Percentiles rank a stretch among this genome's conserved stretches.
Conservation (phyloP, 2,797 vertebrate species). For the Natrix natrix region DNA sequence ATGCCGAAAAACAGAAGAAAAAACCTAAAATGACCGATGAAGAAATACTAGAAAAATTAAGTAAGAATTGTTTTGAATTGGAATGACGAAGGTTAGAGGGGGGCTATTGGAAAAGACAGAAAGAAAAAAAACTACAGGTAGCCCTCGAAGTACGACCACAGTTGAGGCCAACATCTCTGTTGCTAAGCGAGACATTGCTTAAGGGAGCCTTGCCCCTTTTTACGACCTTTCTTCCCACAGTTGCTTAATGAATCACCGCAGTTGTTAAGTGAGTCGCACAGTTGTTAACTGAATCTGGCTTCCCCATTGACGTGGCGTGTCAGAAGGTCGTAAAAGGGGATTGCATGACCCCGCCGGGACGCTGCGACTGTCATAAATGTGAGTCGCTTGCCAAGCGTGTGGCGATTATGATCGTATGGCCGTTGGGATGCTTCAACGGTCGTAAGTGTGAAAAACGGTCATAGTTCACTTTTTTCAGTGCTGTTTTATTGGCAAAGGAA, state of each 20-base stretch:
- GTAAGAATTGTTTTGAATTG: constrained; percentile 70
- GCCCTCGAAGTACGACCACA: not conserved
- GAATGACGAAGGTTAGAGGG: rapidly evolving
- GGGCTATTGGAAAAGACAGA: no score
- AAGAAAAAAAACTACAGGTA: not conserved
- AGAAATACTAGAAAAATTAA: constrained; percentile 94
- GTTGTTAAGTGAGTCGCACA: no score
- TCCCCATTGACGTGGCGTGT: not conserved
- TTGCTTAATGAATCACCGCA: no score
- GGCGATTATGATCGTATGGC: not conserved
- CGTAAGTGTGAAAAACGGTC: not conserved
- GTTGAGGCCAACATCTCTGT: not conserved
- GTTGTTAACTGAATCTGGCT: not conserved
- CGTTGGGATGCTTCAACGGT: not conserved
- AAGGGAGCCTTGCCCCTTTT: not conserved
- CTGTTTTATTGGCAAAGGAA: no score
- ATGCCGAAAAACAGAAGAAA: constrained; percentile 87
- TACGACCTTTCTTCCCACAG: not conserved
- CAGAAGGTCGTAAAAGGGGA: not conserved
- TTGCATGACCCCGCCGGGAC: not conserved
- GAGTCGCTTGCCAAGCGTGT: not conserved
- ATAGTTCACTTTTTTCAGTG: not conserved
- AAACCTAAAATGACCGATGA: constrained; percentile 97
- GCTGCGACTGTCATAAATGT: not conserved
- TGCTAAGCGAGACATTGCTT: not conserved